phyloP scores from a whole-genome alignment of 2,113 vertebrate species.

The Zeus faber region DNA sequence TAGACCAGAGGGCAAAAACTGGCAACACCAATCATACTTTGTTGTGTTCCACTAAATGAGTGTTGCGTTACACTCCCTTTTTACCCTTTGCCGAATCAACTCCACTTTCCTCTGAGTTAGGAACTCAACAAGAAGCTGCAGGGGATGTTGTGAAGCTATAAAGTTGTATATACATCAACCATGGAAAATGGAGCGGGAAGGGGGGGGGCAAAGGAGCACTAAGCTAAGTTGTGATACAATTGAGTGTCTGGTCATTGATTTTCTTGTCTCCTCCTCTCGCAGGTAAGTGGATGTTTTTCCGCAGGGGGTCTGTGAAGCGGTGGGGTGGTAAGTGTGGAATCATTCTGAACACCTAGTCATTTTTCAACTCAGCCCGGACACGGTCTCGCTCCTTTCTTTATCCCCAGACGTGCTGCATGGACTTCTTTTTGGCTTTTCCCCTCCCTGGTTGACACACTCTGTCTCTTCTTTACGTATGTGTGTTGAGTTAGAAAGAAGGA shows the following conservation, averaged over 20 bases:
- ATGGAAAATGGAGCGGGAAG: background rate
- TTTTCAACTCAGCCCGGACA: slow-evolving; percentile 50
- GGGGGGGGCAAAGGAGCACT: slow-evolving; percentile 29
- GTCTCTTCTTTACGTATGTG: background rate
- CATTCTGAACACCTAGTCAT: slow-evolving; percentile 51
- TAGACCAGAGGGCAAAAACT: slow-evolving; percentile 4
- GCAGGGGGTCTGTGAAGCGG: slow-evolving; percentile 46
- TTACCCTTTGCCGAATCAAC: background rate
- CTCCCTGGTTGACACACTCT: background rate
- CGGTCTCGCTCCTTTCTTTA: slow-evolving; percentile 28
- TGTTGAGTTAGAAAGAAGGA: slow-evolving; percentile 8
- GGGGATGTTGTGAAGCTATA: slow-evolving; percentile 13
- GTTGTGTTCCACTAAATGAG: background rate
- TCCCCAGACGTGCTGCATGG: slow-evolving; percentile 28
- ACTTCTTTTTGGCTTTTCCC: slow-evolving; percentile 13
- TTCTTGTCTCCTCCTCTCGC: slow-evolving; percentile 63
- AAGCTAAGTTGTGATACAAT: slow-evolving; percentile 59
- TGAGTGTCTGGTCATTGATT: slow-evolving; percentile 67
- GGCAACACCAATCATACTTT: slow-evolving; percentile 7
- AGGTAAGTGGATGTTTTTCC: slow-evolving; percentile 73
- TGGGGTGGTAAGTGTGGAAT: slow-evolving; percentile 59
- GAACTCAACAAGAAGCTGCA: slow-evolving; percentile 15
- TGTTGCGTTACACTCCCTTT: background rate
- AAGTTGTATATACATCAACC: background rate
- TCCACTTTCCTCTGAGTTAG: background rate